These are phyloP conservation scores for Platyscapa corneri DNA, from an alignment of 1,140 invertebrate genomes.

Conservation along the genomic window DNA sequence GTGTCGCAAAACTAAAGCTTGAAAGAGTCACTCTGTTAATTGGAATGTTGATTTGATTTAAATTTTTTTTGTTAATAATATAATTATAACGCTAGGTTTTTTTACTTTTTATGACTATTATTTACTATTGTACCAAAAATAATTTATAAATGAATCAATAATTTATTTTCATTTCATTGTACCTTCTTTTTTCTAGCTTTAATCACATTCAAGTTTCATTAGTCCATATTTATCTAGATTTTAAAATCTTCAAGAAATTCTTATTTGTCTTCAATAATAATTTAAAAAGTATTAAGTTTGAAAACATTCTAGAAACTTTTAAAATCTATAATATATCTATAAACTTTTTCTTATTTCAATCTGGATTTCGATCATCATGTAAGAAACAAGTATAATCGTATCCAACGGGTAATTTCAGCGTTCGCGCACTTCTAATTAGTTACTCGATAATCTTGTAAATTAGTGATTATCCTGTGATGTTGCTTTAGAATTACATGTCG, in stretches of 20 bases:
- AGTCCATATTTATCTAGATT: constrained; percentile 22
- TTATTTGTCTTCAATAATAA: constrained; percentile 25
- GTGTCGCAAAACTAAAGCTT: not conserved
- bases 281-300: constrained; percentile 25
- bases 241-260: constrained; percentile 23
- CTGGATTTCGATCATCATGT: constrained; percentile 33
- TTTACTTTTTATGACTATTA: not conserved
- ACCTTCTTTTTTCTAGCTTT: constrained; percentile 17
- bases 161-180: constrained; percentile 21
- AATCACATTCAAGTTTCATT: constrained; percentile 46
- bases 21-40: not conserved
- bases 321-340: constrained; percentile 6
- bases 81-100: not conserved
- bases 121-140: constrained; percentile 9
- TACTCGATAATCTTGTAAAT: constrained; percentile 23
- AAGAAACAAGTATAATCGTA: constrained; percentile 27
- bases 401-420: constrained; percentile 17
- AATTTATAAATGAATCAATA: not conserved
- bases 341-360: constrained; percentile 3
- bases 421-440: constrained; percentile 25
- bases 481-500: constrained; percentile 24
- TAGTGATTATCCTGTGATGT: constrained; percentile 29
- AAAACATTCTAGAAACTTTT: constrained; percentile 16
- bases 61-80: constrained; percentile 4
- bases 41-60: constrained; percentile 42